Evolutionary conservation across 1,140 invertebrate species (phyloP).

Genomic region (Heliconius hermathena): DNA sequence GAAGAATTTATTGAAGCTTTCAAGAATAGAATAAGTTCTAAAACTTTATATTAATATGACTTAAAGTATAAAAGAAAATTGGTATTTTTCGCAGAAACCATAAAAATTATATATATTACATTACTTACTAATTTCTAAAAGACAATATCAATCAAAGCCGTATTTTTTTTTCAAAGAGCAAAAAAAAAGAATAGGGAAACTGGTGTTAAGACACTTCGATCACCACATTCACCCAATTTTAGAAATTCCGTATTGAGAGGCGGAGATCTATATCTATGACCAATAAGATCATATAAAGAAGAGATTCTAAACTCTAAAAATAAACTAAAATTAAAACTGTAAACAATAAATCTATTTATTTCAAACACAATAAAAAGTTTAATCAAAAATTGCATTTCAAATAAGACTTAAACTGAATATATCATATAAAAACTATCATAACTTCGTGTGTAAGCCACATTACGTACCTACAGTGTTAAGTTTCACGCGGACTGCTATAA

Average conservation of each 20-base stretch:
- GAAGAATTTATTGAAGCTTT: not conserved
- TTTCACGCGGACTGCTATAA: constrained; percentile 61
- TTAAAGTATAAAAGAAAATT: not conserved
- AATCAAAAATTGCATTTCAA: not conserved
- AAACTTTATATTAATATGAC: not conserved
- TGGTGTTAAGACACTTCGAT: too few relatives aligned
- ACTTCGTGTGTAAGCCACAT: constrained; percentile 50
- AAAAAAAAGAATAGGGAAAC: too few relatives aligned
- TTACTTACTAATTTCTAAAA: too few relatives aligned
- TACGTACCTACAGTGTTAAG: constrained; percentile 51
- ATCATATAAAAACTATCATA: not conserved
- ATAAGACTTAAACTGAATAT: not conserved
- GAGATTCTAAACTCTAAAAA: too few relatives aligned
- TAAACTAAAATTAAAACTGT: too few relatives aligned
- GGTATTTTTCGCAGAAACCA: not conserved
- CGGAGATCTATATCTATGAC: too few relatives aligned
- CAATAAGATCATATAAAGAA: too few relatives aligned
- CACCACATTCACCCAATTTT: too few relatives aligned
- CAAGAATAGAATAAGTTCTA: not conserved
- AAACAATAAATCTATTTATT: too few relatives aligned
- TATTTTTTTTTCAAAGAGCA: not conserved
- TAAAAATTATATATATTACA: not conserved
- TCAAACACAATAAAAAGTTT: too few relatives aligned
- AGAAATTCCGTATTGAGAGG: too few relatives aligned
- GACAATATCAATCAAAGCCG: not conserved